Evolutionary conservation across 2,888 invertebrate genomes (phyloP).

Genomic region (Crematogaster levior): DNA sequence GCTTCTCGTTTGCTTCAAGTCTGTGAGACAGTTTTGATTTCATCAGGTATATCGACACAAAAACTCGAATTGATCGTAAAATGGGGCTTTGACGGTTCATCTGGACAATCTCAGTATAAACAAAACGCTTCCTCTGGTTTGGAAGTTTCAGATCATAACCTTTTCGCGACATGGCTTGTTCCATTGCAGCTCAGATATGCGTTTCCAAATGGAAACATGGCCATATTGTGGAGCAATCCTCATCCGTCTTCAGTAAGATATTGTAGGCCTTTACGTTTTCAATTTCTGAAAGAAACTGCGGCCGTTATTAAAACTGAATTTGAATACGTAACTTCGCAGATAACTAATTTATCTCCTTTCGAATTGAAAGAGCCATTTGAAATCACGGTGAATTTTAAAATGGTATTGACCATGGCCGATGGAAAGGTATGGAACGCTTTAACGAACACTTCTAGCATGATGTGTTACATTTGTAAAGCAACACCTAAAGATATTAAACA

Average conservation of each 20-base stretch:
- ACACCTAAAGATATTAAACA: background rate
- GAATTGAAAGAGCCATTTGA: background rate
- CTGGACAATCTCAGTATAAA: constrained; percentile 7
- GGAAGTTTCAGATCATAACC: background rate
- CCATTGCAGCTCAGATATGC: background rate
- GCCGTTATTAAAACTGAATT: constrained; percentile 30
- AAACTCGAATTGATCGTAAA: background rate
- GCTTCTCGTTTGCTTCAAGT: background rate
- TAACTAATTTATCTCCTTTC: background rate
- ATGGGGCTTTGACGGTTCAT: constrained; percentile 4
- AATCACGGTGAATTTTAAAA: constrained; percentile 4
- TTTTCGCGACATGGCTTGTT: constrained; percentile 11
- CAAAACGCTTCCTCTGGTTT: constrained; percentile 3
- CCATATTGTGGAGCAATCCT: constrained; percentile 32
- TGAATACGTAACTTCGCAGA: background rate
- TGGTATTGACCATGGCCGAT: constrained; percentile 29
- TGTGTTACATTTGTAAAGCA: constrained; percentile 34
- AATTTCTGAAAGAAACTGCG: constrained; percentile 24
- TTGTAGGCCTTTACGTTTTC: constrained; percentile 22
- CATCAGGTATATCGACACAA: background rate
- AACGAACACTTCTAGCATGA: constrained; percentile 1
- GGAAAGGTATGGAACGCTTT: constrained; percentile 43
- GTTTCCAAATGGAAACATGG: background rate
- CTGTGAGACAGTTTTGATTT: background rate
- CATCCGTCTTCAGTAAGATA: too few species aligned